Percentiles rank a stretch among this genome's conserved stretches.
These are phyloP conservation scores for Cheilosia impressa DNA, from an alignment of 2,888 invertebrate species.

Conservation along the genomic window DNA sequence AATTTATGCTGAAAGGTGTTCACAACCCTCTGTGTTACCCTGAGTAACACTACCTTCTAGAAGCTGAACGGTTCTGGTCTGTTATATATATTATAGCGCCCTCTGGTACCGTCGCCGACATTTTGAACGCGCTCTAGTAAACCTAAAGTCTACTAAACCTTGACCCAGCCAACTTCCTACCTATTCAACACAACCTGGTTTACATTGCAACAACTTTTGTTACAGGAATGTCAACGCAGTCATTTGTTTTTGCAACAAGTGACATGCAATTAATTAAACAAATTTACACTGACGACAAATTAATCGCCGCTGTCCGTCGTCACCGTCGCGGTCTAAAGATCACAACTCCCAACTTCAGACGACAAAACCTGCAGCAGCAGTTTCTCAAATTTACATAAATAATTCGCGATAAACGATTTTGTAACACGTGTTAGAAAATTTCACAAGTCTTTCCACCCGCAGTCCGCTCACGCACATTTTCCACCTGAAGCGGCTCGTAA, in stretches of 20 bases:
- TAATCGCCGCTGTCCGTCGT: constrained; percentile 40
- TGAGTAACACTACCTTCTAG: too few species aligned
- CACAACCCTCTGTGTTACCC: too few species aligned
- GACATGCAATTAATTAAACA: constrained; percentile 58
- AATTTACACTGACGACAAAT: constrained; percentile 56
- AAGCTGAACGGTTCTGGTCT: too few species aligned
- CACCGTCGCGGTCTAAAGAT: neutral
- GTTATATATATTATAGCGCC: too few species aligned
- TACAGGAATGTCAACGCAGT: constrained; percentile 44
- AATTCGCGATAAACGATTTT: constrained; percentile 46
- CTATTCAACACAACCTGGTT: neutral
- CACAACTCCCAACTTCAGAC: constrained; percentile 4
- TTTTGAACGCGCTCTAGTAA: too few species aligned
- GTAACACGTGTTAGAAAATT: constrained; percentile 58
- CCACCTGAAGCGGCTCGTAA: constrained; percentile 12
- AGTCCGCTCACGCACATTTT: constrained; percentile 53
- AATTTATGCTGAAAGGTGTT: too few species aligned
- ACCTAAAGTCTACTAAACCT: too few species aligned
- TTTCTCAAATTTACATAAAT: constrained; percentile 39
- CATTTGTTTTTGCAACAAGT: constrained; percentile 27
- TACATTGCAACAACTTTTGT: constrained; percentile 20
- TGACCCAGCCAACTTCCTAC: too few species aligned
- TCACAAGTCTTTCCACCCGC: constrained; percentile 25
- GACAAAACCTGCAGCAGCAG: neutral
- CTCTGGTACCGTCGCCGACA: too few species aligned